Evolutionary conservation across 2,797 vertebrate genomes (phyloP), one percentile per base, ranked within the genome.

Genomic region (Channa striata): DNA sequence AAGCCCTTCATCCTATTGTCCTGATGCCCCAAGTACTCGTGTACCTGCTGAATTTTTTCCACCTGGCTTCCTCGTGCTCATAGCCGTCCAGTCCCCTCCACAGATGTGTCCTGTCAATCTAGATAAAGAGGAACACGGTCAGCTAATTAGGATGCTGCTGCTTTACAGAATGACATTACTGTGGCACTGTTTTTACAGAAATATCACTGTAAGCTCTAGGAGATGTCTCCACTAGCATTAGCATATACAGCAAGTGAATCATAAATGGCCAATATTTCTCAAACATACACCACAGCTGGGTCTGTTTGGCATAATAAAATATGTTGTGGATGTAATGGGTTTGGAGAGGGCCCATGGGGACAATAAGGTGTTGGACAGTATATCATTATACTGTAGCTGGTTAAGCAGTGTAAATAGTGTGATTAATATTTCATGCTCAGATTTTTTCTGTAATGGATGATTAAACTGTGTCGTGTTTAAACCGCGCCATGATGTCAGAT

Each of bases 61-160:
- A 89, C 83, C 81, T 89, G 83, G 68, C 68, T 59, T 78, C 58
- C 64, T 66, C 60, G 74, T 76, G 82, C 84, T 88, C 30, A 11
- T 74, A 84, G 85, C 71, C 77, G 74, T 68, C 42, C 54, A 65
- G 84, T 79, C 78, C 85, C 77, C 71, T 87, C 80, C 71, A 84
- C 89, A 93, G 91, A 93, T 91, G 92, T 90, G 87, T 67, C 87
- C 87, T 91, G 90, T 93, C 92, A 91, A 71, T 91, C 89, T 72
- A 61, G 74, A 92, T 92, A 87, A 93, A 92, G 86, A 75, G 65
- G 68, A 89, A 92, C 91, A 91, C 37, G 84, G 80, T 77, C 79
- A 85, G 74, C 81, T 89, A 92, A 92, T 92, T 85, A 87, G 36
- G 59, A 52, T 48, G 53, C 80, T 70, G 73, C 61, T 68, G 58